phyloP scores from a whole-genome alignment of 2,797 vertebrate species.

The Dallia pectoralis region DNA sequence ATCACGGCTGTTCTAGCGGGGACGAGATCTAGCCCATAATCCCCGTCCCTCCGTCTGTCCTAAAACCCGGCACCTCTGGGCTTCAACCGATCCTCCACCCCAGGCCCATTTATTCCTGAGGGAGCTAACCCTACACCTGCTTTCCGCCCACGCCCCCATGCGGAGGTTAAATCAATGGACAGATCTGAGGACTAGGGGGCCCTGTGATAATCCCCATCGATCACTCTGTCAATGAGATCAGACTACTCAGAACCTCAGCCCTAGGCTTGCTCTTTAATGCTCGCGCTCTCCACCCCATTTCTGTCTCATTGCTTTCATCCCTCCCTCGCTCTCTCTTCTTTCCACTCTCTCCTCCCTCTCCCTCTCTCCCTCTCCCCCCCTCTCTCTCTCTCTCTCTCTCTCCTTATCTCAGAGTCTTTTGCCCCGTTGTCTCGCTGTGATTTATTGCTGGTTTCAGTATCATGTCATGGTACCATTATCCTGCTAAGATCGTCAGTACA shows the following conservation, averaged over 20 bases:
- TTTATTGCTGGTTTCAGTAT: conserved; percentile 55
- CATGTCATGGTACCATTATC: conserved; percentile 56
- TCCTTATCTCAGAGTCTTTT: conserved; percentile 18
- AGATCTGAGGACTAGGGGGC: conserved; percentile 38
- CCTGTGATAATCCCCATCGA: conserved; percentile 38
- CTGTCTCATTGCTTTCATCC: no score
- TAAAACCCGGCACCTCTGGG: not conserved
- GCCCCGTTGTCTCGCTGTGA: conserved; percentile 38
- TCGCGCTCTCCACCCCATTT: conserved; percentile 18
- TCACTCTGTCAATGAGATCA: conserved; percentile 24
- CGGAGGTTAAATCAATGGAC: conserved; percentile 47
- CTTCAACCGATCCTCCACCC: not conserved
- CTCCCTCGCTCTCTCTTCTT: conserved; percentile 12
- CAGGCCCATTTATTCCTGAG: not conserved
- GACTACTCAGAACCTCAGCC: conserved; percentile 6
- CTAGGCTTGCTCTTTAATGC: conserved; percentile 15
- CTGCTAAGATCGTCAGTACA: conserved; percentile 34
- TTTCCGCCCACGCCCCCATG: conserved; percentile 3
- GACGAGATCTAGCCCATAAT: not conserved
- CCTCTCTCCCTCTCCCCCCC: not conserved
- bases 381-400: not conserved
- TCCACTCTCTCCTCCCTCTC: not conserved
- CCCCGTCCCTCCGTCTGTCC: not conserved
- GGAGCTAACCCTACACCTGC: not conserved
- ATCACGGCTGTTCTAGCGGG: not conserved